Percentiles rank a stretch among this genome's conserved stretches.
These are phyloP conservation scores for Syngnathus scovelli DNA, from an alignment of 2,113 vertebrate genomes.

Conservation along the genomic window DNA sequence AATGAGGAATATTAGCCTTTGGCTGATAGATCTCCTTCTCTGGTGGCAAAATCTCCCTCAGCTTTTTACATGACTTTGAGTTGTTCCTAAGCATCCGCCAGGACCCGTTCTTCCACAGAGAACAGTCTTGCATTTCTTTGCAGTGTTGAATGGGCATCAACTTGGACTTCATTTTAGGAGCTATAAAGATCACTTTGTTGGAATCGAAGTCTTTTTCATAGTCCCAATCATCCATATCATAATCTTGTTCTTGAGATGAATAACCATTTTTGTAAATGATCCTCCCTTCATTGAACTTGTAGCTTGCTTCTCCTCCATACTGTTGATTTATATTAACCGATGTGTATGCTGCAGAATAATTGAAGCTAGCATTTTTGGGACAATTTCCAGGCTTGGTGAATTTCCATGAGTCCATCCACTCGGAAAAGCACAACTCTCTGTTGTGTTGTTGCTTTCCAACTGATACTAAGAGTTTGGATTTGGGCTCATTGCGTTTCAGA, in stretches of 20 bases:
- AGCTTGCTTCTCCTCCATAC: neutral
- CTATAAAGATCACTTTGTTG: slow-evolving; percentile 1
- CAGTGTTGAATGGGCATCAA: slow-evolving; percentile 14
- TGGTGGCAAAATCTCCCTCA: too few relatives aligned
- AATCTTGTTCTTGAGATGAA: neutral
- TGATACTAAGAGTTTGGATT: neutral
- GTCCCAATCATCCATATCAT: neutral
- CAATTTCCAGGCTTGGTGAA: slow-evolving; percentile 35
- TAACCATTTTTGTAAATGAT: slow-evolving; percentile 17
- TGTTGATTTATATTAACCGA: neutral
- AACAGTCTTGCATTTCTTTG: slow-evolving; percentile 8
- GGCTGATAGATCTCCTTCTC: neutral
- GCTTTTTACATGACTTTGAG: slow-evolving; percentile 18
- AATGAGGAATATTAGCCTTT: slow-evolving; percentile 1
- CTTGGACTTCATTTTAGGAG: slow-evolving; percentile 17
- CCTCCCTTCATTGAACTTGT: slow-evolving; percentile 41
- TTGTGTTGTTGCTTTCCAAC: slow-evolving; percentile 20
- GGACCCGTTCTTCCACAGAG: slow-evolving; percentile 47
- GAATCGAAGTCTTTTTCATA: neutral
- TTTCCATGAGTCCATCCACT: slow-evolving; percentile 55
- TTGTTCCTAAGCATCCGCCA: slow-evolving; percentile 53
- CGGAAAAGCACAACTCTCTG: slow-evolving; percentile 26
- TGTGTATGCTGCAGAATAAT: slow-evolving; percentile 3
- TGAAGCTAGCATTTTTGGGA: neutral
- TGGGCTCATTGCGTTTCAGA: neutral